A percentile compares a stretch with the other conserved stretches of the same genome.
These are phyloP conservation scores for Bolinopsis microptera DNA, from an alignment of 37 sponge, comb jelly and placozoan species.

Conservation along the genomic window DNA sequence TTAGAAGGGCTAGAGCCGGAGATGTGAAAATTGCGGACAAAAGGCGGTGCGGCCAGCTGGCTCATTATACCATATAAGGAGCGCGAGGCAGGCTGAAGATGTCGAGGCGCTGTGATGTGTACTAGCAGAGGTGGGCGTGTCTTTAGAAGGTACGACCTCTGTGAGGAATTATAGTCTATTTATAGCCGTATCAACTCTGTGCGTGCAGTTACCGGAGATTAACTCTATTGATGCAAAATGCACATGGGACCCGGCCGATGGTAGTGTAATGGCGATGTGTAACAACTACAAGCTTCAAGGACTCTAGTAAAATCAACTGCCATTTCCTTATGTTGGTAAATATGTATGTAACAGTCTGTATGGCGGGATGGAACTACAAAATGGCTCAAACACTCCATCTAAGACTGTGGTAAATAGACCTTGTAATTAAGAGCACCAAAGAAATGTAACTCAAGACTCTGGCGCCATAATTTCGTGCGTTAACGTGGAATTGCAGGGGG, in stretches of 20 bases:
- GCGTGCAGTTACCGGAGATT: neutral
- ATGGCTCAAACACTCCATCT: neutral
- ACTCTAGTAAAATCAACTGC: too few species aligned
- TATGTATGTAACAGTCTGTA: neutral
- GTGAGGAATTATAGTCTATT: neutral
- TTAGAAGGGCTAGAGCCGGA: neutral
- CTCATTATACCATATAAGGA: slow-evolving; percentile 22
- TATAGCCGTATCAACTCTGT: neutral
- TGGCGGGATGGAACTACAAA: neutral
- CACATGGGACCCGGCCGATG: neutral
- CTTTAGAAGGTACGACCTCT: neutral
- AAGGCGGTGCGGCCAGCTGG: slow-evolving; percentile 10
- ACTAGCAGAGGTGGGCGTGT: neutral
- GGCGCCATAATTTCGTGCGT: neutral
- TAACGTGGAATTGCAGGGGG: neutral
- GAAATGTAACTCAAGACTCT: neutral
- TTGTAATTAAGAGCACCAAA: neutral
- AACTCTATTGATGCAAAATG: neutral
- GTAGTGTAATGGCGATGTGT: too few species aligned
- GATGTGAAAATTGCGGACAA: neutral
- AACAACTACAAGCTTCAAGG: too few species aligned
- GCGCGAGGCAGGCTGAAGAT: neutral
- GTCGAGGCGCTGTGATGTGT: neutral
- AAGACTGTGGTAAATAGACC: neutral
- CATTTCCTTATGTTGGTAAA: too few species aligned